Conservation (phyloP, 37 sponge, comb jelly and placozoan species). For the Agelas oroides region DNA sequence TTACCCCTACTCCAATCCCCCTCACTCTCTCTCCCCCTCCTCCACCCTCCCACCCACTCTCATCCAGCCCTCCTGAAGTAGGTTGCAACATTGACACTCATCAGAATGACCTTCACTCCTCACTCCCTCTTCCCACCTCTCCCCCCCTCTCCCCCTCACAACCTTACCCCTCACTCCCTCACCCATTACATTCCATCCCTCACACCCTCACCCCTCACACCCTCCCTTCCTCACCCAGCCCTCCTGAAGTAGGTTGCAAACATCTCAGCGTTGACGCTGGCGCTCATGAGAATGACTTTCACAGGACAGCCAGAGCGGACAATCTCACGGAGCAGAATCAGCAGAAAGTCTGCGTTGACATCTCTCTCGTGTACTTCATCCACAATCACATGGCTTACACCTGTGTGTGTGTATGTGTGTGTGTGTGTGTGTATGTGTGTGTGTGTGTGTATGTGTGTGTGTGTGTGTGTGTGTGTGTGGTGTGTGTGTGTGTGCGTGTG, state of each 20-base stretch:
- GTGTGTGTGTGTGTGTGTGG: too few species aligned
- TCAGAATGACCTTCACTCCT: conserved; percentile 70
- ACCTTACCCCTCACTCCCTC: too few species aligned
- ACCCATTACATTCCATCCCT: too few species aligned
- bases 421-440: too few species aligned
- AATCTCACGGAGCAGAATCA: conserved; percentile 64
- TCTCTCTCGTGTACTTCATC: conserved; percentile 88
- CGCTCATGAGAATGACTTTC: conserved; percentile 81
- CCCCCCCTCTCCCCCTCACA: too few species aligned
- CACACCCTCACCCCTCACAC: too few species aligned
- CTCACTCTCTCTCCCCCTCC: too few species aligned
- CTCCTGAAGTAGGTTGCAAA: conserved; percentile 54
- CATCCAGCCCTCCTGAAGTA: conserved; percentile 39
- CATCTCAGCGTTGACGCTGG: conserved; percentile 58
- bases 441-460: too few species aligned
- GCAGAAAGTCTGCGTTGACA: conserved; percentile 70
- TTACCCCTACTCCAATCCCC: too few species aligned
- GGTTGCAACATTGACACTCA: conserved; percentile 65
- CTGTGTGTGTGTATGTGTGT: background rate
- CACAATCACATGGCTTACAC: conserved; percentile 61
- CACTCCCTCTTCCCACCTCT: too few species aligned
- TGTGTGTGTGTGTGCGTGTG: too few species aligned
- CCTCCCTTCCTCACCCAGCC: background rate
- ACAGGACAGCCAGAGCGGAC: conserved; percentile 64
- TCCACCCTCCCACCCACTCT: background rate